Base-by-base conservation (phyloP, 2,113 vertebrate species). In the Sapajus apella region DNA sequence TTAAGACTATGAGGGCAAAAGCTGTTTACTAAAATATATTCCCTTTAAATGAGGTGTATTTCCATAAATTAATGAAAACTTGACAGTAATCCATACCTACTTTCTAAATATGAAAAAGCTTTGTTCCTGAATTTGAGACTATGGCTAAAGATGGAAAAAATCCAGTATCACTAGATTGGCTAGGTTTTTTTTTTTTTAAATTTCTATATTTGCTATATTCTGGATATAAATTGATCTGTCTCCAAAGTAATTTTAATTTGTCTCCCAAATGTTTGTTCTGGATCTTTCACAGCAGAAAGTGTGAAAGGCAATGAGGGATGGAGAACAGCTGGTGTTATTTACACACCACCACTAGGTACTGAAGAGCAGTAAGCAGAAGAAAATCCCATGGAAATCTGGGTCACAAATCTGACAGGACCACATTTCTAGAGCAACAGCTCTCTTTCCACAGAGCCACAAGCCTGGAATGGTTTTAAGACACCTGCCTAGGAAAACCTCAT, bases 91-190 rank as follows among this genome's bases (percentile, higher is more conserved):
- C 10, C 6, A 12, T 10, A 1, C 17, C 25, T 81, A 75, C 84
- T 83, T 20, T 96, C 58, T 83, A 95, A 47, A 90, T 5, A 13
- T 35, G 27, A 32, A 47, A n/a, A 45, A 45, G 32, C 43, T 92
- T 25, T 14, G 11, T 86, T 85, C 47, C 83, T 45, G 75, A 97
- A 97, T 96, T 35, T 95, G 35, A 50, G 35, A 93, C 95, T 56
- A 79, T 14, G 7, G 52, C 87, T 66, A 94, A 83, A 95, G 27
- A 47, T 52, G 47, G 66, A 80, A 92, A 95, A 8, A 64, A 30
- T 6, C 75, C 23, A 47, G 1, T 75, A 84, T 37, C 30, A 82
- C 35, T 35, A 13, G 6, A 45, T 45, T 37, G n/a, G 5, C 18
- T 90, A 56, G 32, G 14, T 27, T 25, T 66, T 86, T 50, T 45